Percentiles rank a stretch among this genome's conserved stretches.
Conservation (phyloP, 2,797 vertebrate species). For the Coregonus ussuriensis region DNA sequence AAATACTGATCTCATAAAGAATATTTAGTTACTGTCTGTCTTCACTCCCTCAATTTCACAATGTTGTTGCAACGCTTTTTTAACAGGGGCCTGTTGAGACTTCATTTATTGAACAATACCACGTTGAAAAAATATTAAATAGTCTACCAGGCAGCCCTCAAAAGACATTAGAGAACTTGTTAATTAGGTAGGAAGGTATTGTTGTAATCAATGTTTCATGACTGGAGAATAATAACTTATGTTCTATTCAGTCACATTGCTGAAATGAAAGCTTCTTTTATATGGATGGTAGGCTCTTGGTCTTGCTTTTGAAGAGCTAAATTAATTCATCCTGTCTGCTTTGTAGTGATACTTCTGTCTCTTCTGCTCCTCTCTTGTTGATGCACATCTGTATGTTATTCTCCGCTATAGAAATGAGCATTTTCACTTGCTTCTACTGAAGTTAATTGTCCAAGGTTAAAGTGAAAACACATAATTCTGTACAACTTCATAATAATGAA, state of each 20-base stretch:
- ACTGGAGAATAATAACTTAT: neutral
- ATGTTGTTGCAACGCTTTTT: neutral
- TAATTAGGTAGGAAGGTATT: neutral
- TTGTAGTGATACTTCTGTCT: neutral
- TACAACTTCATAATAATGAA: neutral
- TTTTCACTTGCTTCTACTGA: neutral
- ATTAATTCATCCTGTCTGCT: conserved; percentile 21
- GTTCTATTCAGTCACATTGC: neutral
- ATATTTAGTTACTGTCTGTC: neutral
- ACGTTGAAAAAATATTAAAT: neutral
- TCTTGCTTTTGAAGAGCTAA: conserved; percentile 11
- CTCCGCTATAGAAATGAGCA: neutral
- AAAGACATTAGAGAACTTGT: conserved; percentile 10
- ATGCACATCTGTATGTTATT: neutral
- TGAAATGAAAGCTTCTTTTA: neutral
- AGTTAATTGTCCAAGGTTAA: neutral
- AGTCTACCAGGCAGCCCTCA: neutral
- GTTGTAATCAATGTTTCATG: conserved; percentile 1
- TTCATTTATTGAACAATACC: neutral
- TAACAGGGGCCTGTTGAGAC: neutral
- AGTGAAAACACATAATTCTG: neutral
- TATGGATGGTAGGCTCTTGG: neutral
- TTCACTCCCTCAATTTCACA: neutral
- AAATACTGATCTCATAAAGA: neutral
- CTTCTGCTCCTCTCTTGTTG: neutral